Evolutionary conservation across 1,140 invertebrate genomes (phyloP).

Genomic region (Scaptomyza pallida): DNA sequence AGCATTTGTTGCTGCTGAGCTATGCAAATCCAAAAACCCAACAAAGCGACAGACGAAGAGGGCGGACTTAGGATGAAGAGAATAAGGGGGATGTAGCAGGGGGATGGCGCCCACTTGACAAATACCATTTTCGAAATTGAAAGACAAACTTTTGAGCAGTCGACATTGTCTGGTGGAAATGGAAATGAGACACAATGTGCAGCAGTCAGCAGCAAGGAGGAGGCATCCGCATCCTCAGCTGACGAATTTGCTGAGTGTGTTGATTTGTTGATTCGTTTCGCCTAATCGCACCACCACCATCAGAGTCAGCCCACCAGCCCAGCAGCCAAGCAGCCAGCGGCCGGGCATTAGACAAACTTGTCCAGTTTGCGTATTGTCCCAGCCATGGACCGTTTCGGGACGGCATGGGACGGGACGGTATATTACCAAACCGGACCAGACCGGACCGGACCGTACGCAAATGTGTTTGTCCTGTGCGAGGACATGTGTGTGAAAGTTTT

Average conservation of each 20-base stretch:
- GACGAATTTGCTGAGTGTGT: constrained; percentile 84
- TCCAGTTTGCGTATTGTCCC: constrained; percentile 75
- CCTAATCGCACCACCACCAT: constrained; percentile 83
- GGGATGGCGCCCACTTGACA: constrained; percentile 72
- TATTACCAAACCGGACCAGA: constrained; percentile 1
- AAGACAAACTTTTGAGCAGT: constrained; percentile 83
- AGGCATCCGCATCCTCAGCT: constrained; percentile 68
- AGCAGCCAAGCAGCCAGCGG: constrained; percentile 26
- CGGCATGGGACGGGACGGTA: not conserved
- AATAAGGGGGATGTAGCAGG: not conserved
- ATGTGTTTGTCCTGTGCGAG: constrained; percentile 78
- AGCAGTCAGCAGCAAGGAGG: constrained; percentile 48
- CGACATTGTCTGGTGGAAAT: constrained; percentile 72
- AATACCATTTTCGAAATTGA: constrained; percentile 84
- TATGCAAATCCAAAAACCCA: constrained; percentile 76
- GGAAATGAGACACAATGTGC: constrained; percentile 82
- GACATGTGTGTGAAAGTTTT: constrained; percentile 71
- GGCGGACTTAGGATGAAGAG: not conserved
- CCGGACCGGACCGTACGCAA: constrained; percentile 58
- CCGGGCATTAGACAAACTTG: constrained; percentile 64
- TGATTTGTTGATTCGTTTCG: constrained; percentile 84
- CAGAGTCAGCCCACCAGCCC: constrained; percentile 41
- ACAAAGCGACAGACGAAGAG: constrained; percentile 40
- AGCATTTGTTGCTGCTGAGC: constrained; percentile 66
- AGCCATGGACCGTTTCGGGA: constrained; percentile 10